Evolutionary conservation across 2,888 invertebrate species (phyloP), one percentile per base, ranked within the genome.

Genomic region (Chouioia cunea): DNA sequence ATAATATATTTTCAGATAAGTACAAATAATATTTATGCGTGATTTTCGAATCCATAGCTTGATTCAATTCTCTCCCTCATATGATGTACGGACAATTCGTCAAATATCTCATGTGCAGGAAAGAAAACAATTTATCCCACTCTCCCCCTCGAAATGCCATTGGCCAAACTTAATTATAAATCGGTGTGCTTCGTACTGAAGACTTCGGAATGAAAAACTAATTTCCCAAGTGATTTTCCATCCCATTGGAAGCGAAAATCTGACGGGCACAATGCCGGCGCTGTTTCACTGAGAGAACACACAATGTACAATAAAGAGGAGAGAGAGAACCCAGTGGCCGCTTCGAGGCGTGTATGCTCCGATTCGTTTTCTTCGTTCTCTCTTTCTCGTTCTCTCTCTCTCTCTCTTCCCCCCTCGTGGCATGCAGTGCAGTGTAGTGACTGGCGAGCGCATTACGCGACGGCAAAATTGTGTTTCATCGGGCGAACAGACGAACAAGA

Each of bases 221-320:
- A 66, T 71, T 64, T 57, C 48, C n/a, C 64, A 50, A 71, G 63
- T 63, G 64, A 59, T 67, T 67, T 71, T 67, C 71, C 67, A 16
- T 54, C 62, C 46, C 67, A 67, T 59, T 59, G 64, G 54, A 44
- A 53, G 44, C 47, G 50, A 50, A 67, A 63, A 67, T 67, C 63
- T 64, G 58, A 57, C 44, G 20, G n/a, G 22, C 53, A 57, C 36
- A 46, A 54, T 43, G 44, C 53, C 53, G 22, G 14, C 53, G 53
- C 53, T 14, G 54, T 23, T 54, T 18, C 54, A 22, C 20, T 22
- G 54, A 27, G 27, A 27, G 27, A 36, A 36, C 36, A 36, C 36
- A 36, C 36, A 36, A 36, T 36, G 36, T 36, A 36, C 36, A 36
- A 36, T 54, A 4, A 54, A 4, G 16, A 8, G 47, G 15, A 47